Percentiles rank a stretch among this genome's conserved stretches.
Conservation (phyloP, 53 echinoderm and acorn worm genomes). For the Astropecten irregularis region DNA sequence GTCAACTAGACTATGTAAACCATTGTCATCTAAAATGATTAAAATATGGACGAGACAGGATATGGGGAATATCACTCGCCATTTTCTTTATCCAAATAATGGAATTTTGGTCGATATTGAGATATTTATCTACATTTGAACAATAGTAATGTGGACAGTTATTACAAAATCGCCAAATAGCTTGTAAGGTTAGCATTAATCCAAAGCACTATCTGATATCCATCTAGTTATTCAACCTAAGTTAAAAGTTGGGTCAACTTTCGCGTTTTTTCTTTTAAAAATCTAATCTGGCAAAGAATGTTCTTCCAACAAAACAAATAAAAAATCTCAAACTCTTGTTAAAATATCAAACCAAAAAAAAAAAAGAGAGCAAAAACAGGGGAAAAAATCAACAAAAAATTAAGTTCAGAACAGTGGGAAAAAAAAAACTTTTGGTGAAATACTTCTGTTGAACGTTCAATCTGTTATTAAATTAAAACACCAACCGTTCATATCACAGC, state of each 20-base stretch:
- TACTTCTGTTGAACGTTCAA: too few relatives aligned
- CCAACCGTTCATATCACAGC: too few relatives aligned
- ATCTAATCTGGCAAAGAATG: slow-evolving; percentile 10
- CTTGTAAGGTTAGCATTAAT: background rate
- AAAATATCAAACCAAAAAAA: slow-evolving; percentile 24
- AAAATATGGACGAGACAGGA: too few relatives aligned
- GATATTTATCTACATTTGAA: slow-evolving; percentile 29
- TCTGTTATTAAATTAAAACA: too few relatives aligned
- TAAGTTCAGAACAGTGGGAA: background rate
- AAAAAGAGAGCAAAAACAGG: too few relatives aligned
- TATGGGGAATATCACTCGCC: too few relatives aligned
- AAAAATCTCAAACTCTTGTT: slow-evolving; percentile 20
- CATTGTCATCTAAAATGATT: too few relatives aligned
- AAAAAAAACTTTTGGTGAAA: too few relatives aligned
- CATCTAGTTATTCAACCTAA: slow-evolving; percentile 40
- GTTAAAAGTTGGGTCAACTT: background rate
- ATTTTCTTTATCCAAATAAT: too few relatives aligned
- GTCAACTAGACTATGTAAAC: too few relatives aligned
- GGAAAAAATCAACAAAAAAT: slow-evolving; percentile 5
- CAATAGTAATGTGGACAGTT: slow-evolving; percentile 19
- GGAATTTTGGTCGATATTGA: too few relatives aligned
- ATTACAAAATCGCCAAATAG: background rate
- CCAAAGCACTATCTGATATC: background rate
- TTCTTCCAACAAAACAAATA: background rate
- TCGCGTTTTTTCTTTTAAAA: background rate